These are phyloP conservation scores for Megaptera novaeangliae DNA, from an alignment of 2,113 vertebrate species.

Conservation along the genomic window DNA sequence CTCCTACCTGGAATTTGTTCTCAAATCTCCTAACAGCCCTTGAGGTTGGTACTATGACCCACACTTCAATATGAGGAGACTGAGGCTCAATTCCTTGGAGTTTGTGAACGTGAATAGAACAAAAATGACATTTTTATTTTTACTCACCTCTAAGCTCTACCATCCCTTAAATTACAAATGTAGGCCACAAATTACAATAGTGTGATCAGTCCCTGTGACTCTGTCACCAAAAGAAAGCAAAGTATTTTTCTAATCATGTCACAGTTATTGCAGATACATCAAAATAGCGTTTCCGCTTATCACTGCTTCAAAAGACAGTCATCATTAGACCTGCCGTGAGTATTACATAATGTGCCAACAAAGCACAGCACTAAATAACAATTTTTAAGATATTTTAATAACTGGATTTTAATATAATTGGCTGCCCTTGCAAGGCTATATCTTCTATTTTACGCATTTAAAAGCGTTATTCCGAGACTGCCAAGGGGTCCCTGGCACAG, in stretches of 20 bases:
- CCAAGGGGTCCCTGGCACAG: accelerated
- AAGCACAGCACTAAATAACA: neutral
- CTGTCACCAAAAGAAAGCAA: neutral
- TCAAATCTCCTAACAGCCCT: neutral
- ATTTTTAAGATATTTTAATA: neutral
- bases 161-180: neutral
- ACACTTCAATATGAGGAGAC: neutral
- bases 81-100: neutral
- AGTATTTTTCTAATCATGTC: neutral
- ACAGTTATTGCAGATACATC: neutral
- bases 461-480: neutral
- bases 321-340: accelerated
- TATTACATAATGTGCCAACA: too few relatives aligned
- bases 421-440: neutral
- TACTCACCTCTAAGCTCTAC: neutral
- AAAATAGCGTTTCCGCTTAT: neutral
- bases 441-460: neutral
- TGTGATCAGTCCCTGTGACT: neutral
- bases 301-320: neutral
- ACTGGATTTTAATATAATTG: neutral
- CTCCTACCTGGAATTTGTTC: neutral
- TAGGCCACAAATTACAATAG: neutral
- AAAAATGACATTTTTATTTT: neutral
- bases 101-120: neutral
- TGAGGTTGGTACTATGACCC: neutral